These are phyloP conservation scores for Ips typographus DNA, from an alignment of 1,140 invertebrate species.

Conservation along the genomic window DNA sequence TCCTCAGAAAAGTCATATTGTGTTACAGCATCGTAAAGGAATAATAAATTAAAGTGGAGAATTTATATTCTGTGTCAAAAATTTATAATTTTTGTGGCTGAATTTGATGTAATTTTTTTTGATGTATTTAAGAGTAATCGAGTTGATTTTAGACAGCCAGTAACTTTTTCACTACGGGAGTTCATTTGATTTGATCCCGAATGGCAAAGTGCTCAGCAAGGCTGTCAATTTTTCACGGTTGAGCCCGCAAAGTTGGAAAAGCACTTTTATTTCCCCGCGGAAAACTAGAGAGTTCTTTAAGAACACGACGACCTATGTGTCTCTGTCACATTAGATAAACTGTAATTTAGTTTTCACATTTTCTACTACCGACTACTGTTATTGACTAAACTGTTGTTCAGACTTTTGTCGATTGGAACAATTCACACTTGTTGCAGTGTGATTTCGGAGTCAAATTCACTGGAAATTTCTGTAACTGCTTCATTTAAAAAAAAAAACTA, in stretches of 20 bases:
- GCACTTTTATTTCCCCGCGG: slow-evolving; percentile 22
- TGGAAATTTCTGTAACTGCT: too few species aligned
- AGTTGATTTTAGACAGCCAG: not conserved
- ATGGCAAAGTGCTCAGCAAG: slow-evolving; percentile 14
- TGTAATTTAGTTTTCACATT: slow-evolving; percentile 8
- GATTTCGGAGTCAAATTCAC: too few species aligned
- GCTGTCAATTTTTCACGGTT: slow-evolving; percentile 21
- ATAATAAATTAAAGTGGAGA: slow-evolving; percentile 31
- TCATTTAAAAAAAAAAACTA: too few species aligned
- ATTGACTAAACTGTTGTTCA: too few species aligned
- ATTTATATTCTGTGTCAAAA: slow-evolving; percentile 22
- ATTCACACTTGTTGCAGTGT: too few species aligned
- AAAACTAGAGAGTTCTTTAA: slow-evolving; percentile 12
- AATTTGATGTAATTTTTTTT: too few species aligned
- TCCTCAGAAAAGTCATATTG: slow-evolving; percentile 21
- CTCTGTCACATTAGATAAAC: slow-evolving; percentile 27
- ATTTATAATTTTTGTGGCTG: too few species aligned
- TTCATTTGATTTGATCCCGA: slow-evolving; percentile 16
- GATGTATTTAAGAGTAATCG: too few species aligned
- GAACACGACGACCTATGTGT: slow-evolving; percentile 16
- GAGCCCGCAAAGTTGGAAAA: slow-evolving; percentile 12
- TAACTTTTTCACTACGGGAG: not conserved
- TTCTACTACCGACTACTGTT: too few species aligned
- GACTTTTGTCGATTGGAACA: too few species aligned
- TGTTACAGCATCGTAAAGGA: slow-evolving; percentile 11